A percentile compares a stretch with the other conserved stretches of the same genome.
Evolutionary conservation across 2,888 invertebrate species (phyloP).

Genomic region (Parasteatoda lunata): DNA sequence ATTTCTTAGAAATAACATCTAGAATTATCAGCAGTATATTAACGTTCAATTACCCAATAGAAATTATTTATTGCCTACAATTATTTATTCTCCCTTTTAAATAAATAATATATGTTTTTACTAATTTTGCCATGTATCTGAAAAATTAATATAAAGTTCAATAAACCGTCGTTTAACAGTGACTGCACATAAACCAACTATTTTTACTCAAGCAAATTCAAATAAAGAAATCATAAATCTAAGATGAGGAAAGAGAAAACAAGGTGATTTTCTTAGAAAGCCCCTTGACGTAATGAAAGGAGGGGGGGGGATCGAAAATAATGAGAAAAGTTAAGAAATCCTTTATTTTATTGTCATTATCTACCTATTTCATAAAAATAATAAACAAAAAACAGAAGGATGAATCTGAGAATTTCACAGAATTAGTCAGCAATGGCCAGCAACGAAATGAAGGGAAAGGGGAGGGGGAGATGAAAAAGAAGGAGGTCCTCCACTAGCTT

Average conservation of each 20-base stretch:
- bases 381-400: not conserved
- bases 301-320: not conserved
- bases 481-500: slow-evolving; percentile 31
- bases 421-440: not conserved
- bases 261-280: no score
- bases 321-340: not conserved
- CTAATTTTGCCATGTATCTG: no score
- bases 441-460: not conserved
- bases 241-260: not conserved
- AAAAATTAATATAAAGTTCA: no score
- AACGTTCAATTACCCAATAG: no score
- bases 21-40: no score
- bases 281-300: not conserved
- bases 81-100: no score
- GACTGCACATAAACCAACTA: no score
- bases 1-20: no score
- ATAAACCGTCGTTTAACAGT: no score
- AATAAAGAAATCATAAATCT: not conserved
- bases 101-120: no score
- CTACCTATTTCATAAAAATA: not conserved
- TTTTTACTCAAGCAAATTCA: not conserved
- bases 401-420: not conserved
- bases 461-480: slow-evolving; percentile 15
- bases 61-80: no score
- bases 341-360: not conserved